Evolutionary conservation across 2,797 vertebrate species (phyloP).

Genomic region (Apogon talboti): DNA sequence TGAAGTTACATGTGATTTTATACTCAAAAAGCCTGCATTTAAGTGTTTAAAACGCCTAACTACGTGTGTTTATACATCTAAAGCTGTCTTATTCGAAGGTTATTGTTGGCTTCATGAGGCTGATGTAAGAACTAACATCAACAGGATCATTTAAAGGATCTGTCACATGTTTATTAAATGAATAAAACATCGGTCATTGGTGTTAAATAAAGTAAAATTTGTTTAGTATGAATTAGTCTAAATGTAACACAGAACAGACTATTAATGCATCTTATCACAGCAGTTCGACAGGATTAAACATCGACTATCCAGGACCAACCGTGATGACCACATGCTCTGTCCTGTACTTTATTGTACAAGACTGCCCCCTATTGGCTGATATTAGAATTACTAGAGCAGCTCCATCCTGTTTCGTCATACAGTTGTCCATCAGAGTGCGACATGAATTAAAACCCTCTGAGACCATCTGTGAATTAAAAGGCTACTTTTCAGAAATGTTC

Average conservation of each 20-base stretch:
- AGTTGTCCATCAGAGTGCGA: no score
- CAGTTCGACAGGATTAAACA: neutral
- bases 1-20: no score
- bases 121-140: slow-evolving; percentile 6
- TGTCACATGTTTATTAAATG: neutral
- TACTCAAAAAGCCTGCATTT: no score
- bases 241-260: neutral
- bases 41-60: no score
- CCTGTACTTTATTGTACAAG: slow-evolving; percentile 63
- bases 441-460: no score
- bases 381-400: slow-evolving; percentile 26
- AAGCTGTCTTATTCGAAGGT: neutral
- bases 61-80: no score
- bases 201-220: neutral
- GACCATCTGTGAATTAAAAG: no score
- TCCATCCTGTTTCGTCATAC: no score
- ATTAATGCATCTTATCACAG: slow-evolving; percentile 7
- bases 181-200: neutral
- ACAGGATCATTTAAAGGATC: neutral
- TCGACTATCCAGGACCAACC: slow-evolving; percentile 22
- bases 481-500: no score
- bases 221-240: neutral
- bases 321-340: slow-evolving; percentile 3
- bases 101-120: neutral
- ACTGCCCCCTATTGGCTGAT: slow-evolving; percentile 74